Conservation (phyloP, 2,888 invertebrate species). For the Amphimallon solstitiale region DNA sequence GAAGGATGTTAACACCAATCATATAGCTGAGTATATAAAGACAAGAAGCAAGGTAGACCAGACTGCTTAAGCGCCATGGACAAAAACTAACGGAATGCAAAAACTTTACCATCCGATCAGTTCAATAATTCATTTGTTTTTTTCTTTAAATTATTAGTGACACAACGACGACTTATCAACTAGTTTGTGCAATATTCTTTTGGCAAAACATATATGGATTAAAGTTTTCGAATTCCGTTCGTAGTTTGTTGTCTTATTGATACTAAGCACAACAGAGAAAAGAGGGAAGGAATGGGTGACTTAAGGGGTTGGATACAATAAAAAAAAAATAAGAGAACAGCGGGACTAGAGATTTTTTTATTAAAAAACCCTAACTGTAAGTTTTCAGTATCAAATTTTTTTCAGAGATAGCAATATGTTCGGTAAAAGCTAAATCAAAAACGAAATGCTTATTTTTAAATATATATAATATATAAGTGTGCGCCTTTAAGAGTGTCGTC, state of each 20-base stretch:
- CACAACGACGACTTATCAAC: conserved; percentile 50
- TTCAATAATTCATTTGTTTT: conserved; percentile 42
- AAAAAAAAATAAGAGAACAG: conserved; percentile 61
- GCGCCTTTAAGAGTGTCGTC: conserved; percentile 30
- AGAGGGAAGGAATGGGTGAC: not conserved
- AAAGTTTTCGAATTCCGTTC: conserved; percentile 30
- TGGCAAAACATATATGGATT: conserved; percentile 44
- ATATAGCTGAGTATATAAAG: conserved; percentile 39
- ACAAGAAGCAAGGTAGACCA: conserved; percentile 34
- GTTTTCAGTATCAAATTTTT: conserved; percentile 72
- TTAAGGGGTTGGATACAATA: conserved; percentile 41
- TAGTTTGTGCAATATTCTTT: conserved; percentile 50
- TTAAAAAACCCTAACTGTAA: conserved; percentile 66
- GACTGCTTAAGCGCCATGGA: conserved; percentile 37
- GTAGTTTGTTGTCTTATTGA: too few species aligned
- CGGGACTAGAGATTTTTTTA: conserved; percentile 76
- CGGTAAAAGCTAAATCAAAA: conserved; percentile 68
- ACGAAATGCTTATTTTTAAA: conserved; percentile 60
- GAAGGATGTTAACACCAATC: conserved; percentile 56
- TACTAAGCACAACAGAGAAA: too few species aligned
- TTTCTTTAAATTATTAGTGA: conserved; percentile 41
- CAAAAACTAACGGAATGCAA: conserved; percentile 45
- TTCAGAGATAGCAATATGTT: conserved; percentile 61
- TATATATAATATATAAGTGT: conserved; percentile 34
- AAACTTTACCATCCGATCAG: conserved; percentile 46